Conservation (phyloP, 2,888 invertebrate genomes). For the Synanthedon andrenaeformis region DNA sequence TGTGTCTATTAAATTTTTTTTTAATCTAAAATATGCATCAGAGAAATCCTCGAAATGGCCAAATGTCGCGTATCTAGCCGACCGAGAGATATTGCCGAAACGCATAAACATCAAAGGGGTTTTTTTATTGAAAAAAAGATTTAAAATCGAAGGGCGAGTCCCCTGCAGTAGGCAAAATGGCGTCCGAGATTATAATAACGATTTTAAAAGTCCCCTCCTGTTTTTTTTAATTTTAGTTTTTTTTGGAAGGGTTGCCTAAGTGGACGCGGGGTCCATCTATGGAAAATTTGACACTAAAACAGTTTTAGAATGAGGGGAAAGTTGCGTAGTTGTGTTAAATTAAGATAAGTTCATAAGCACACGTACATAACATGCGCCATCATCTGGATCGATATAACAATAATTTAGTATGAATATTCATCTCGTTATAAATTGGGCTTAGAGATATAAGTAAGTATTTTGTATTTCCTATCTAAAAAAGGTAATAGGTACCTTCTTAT, state of each 20-base stretch:
- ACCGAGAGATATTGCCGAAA: conserved; percentile 64
- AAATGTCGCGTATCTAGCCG: conserved; percentile 56
- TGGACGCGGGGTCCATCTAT: conserved; percentile 48
- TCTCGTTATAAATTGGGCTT: neutral
- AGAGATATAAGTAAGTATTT: no score
- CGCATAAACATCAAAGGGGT: conserved; percentile 68
- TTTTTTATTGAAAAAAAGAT: conserved; percentile 56
- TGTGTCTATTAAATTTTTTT: conserved; percentile 30
- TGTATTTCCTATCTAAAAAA: no score
- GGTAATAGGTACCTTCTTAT: no score
- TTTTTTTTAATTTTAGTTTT: conserved; percentile 46
- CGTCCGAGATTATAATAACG: conserved; percentile 71
- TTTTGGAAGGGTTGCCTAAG: conserved; percentile 57
- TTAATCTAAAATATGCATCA: conserved; percentile 66
- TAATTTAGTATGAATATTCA: neutral
- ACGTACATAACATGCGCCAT: neutral
- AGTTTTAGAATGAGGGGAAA: conserved; percentile 49
- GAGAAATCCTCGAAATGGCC: conserved; percentile 55
- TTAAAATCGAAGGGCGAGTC: conserved; percentile 68
- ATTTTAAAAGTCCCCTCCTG: conserved; percentile 62
- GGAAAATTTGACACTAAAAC: conserved; percentile 59
- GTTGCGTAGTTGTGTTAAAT: neutral
- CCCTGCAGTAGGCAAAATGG: conserved; percentile 53
- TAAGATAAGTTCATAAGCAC: neutral
- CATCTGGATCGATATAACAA: neutral